Percentiles rank a stretch among this genome's conserved stretches.
Conservation (phyloP, 2,888 invertebrate species). For the Eupithecia subumbrata region DNA sequence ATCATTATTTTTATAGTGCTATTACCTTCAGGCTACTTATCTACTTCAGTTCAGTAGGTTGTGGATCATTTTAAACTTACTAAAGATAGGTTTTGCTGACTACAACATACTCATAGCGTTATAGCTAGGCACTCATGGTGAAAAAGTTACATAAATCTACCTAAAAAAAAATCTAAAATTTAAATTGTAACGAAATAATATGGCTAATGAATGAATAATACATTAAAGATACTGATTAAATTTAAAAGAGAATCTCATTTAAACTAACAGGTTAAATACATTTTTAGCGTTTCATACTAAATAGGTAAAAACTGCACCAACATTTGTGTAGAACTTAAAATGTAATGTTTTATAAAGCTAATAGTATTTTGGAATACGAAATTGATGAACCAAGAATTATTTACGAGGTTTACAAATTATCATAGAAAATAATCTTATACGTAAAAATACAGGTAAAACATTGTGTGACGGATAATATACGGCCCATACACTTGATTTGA, state of each 20-base stretch:
- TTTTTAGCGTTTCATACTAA: neutral
- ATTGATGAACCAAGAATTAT: neutral
- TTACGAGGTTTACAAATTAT: neutral
- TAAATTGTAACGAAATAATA: slow-evolving; percentile 42
- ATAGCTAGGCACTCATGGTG: slow-evolving; percentile 70
- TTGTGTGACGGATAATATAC: neutral
- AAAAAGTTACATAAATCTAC: slow-evolving; percentile 49
- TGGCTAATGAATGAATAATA: slow-evolving; percentile 43
- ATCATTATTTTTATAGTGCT: too few relatives aligned
- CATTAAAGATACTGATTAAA: slow-evolving; percentile 39
- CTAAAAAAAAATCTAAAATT: slow-evolving; percentile 34
- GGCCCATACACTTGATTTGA: neutral
- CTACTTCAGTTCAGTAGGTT: too few relatives aligned
- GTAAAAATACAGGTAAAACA: neutral
- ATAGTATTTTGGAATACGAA: neutral
- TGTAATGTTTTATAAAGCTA: neutral
- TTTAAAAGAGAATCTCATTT: slow-evolving; percentile 30
- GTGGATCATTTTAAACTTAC: neutral
- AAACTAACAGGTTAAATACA: slow-evolving; percentile 1
- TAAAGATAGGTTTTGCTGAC: neutral
- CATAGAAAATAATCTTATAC: neutral
- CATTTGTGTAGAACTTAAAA: slow-evolving; percentile 5
- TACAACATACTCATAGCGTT: slow-evolving; percentile 4
- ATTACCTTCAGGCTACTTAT: too few relatives aligned
- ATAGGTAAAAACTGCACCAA: slow-evolving; percentile 12